Base-by-base conservation (phyloP, 2,888 invertebrate genomes). In the Drosophila yooni region DNA sequence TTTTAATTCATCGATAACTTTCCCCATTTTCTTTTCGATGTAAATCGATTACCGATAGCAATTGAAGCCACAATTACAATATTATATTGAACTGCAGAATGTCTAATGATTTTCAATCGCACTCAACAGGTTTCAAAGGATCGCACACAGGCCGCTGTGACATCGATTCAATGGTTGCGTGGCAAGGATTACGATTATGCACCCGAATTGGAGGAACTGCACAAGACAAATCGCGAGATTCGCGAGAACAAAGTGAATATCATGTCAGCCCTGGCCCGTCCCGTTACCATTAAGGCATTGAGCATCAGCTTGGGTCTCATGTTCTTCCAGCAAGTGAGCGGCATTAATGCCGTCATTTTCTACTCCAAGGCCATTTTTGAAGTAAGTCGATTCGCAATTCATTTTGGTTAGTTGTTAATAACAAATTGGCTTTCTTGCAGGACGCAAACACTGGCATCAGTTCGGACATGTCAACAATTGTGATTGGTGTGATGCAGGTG, bases 291-390 rank as follows among this genome's bases (percentile, higher is more conserved):
- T 29, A 96, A 95, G 90, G 96, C 96, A 0, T 93, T 97, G 4
- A 68, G 95, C 18, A 96, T 97, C 69, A 95, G 95, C 76, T 95
- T 96, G 90, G 95, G 96, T 4, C 94, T 98, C 10, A 98, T 98
- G 98, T 94, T 97, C 85, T 97, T 98, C 93, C 98, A 98, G 91
- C 98, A 98, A 92, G 94, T 98, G 65, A 95, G 96, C 71, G 97
- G 97, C 46, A 95, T 97, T 59, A 97, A 97, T 87, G 96, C 97
- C 0, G 96, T 97, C 8, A 96, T 97, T 76, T 97, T 97, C 92
- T 97, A 97, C 88, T 95, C 96, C 0, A 95, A 95, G 0, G 92
- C 94, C 3, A 98, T 98, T 71, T 98, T 98, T 92, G 88, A 93
- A 59, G 94, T 94, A 40, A 95, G 97, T 15, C 29, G 11, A 40